These are phyloP conservation scores for Struthidea cinerea DNA, from an alignment of 2,113 vertebrate genomes.

Conservation along the genomic window DNA sequence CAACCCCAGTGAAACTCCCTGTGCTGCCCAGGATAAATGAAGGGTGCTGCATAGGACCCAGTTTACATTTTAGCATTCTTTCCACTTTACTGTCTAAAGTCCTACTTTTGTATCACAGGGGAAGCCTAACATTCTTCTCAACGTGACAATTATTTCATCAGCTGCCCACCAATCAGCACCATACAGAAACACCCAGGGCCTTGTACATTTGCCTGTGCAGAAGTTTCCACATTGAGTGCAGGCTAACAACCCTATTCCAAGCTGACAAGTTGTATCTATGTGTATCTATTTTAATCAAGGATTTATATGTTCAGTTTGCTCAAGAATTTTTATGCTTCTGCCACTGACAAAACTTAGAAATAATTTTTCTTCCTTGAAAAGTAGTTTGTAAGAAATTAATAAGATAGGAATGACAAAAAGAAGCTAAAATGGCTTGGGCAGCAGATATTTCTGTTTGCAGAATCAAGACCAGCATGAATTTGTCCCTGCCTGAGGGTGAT, in stretches of 20 bases:
- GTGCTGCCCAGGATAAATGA: neutral
- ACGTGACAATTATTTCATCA: neutral
- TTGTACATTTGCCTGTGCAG: neutral
- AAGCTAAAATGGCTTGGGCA: neutral
- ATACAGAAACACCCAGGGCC: neutral
- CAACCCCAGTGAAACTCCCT: neutral
- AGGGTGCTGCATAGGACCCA: neutral
- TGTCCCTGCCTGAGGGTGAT: neutral
- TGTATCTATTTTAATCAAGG: neutral
- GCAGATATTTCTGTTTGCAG: neutral
- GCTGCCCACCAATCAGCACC: neutral
- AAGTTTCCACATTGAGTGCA: neutral
- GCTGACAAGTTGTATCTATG: neutral
- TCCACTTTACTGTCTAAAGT: neutral
- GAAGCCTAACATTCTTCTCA: neutral
- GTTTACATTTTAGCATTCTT: neutral
- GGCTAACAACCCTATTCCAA: neutral
- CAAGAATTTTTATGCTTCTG: neutral
- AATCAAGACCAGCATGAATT: neutral
- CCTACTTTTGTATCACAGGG: neutral
- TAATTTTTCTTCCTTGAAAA: neutral
- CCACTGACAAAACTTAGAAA: neutral
- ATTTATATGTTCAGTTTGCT: neutral
- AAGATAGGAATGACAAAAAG: neutral
- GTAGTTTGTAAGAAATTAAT: neutral